Percentiles rank a stretch among this genome's conserved stretches.
Conservation (phyloP, 30 jellyfish, hydroid and myxozoan species). For the Nemopilema nomurai region DNA sequence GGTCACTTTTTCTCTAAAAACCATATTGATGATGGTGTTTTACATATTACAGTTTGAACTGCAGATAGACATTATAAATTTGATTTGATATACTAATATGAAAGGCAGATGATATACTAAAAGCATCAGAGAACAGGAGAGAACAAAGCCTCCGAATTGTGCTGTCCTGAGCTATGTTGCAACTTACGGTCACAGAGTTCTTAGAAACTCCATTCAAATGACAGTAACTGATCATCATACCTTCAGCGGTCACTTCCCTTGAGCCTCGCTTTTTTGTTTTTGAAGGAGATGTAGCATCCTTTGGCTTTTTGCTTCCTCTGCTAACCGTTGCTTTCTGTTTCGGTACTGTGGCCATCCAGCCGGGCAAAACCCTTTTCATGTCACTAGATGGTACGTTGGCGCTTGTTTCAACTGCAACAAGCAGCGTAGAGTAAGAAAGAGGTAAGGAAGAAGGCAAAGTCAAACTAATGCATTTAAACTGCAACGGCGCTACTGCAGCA, state of each 20-base stretch:
- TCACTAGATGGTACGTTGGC: background rate
- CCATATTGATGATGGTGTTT: too few relatives aligned
- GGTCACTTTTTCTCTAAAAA: too few relatives aligned
- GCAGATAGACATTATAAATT: too few relatives aligned
- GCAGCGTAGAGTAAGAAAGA: background rate
- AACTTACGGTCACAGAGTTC: background rate
- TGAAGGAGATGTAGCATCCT: background rate
- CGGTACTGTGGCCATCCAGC: slow-evolving; percentile 25
- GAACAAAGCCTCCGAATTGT: background rate
- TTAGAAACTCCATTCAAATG: too few relatives aligned
- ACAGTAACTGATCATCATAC: too few relatives aligned
- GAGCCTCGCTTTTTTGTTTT: background rate
- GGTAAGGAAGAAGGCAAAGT: too few relatives aligned
- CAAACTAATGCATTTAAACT: too few relatives aligned
- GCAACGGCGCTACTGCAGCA: too few relatives aligned
- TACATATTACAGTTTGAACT: too few relatives aligned
- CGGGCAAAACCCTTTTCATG: slow-evolving; percentile 20
- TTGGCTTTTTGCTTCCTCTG: background rate
- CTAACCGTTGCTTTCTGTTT: background rate
- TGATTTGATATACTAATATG: too few relatives aligned
- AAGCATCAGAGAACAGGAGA: too few relatives aligned
- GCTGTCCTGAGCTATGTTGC: background rate
- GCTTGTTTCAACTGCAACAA: background rate
- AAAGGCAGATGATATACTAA: too few relatives aligned
- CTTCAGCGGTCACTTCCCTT: background rate